These are phyloP conservation scores for Rhinoderma darwinii DNA, from an alignment of 2,113 vertebrate species.

Conservation along the genomic window DNA sequence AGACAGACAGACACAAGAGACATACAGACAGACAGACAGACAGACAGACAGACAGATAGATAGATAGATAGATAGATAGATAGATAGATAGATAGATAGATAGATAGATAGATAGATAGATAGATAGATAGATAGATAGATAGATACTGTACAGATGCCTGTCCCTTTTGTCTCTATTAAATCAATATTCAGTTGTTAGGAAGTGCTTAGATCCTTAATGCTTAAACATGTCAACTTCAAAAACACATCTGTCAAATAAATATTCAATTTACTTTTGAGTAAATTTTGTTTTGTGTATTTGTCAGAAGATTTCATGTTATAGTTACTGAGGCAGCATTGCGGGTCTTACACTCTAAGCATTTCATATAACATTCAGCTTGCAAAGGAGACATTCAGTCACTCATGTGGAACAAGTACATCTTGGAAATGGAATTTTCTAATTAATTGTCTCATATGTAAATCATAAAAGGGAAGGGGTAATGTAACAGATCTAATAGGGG, in stretches of 20 bases:
- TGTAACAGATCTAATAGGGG: background rate
- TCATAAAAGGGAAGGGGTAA: background rate
- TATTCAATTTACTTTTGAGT: background rate
- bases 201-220: background rate
- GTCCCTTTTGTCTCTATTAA: background rate
- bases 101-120: conserved; percentile 9
- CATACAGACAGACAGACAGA: no score
- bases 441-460: conserved; percentile 23
- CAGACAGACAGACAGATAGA: no score
- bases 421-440: background rate
- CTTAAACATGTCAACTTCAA: background rate
- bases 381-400: conserved; percentile 10
- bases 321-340: background rate
- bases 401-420: conserved; percentile 3
- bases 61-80: no score
- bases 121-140: conserved; percentile 7
- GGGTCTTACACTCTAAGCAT: background rate
- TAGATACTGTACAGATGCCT: background rate
- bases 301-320: background rate
- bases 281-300: background rate
- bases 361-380: background rate
- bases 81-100: no score
- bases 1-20: no score
- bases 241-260: conserved; percentile 16
- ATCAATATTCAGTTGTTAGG: background rate